Conservation (phyloP, 2,113 vertebrate species). For the Aspidoscelis tigris region DNA sequence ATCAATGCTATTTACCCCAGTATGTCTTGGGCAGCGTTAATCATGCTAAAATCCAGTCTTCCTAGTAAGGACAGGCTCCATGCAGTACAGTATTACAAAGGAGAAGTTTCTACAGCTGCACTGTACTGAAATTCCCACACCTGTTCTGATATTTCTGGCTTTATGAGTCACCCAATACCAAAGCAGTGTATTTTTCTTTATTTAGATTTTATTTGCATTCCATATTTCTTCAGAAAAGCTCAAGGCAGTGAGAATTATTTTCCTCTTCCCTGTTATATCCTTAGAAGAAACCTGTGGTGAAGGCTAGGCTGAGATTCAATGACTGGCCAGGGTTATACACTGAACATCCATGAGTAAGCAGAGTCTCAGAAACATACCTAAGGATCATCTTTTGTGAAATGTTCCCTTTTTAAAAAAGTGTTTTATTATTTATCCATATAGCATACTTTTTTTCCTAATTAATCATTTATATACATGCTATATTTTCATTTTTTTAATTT, state of each 20-base stretch:
- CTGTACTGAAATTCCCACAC: conserved; percentile 56
- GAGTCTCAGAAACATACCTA: neutral
- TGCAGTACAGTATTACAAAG: conserved; percentile 59
- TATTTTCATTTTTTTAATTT: neutral
- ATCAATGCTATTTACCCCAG: conserved; percentile 48
- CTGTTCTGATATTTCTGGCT: conserved; percentile 47
- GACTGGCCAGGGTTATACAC: too few species aligned
- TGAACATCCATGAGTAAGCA: too few species aligned
- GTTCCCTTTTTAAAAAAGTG: neutral
- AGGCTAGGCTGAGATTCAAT: too few species aligned
- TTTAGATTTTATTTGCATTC: too few species aligned
- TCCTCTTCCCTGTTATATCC: too few species aligned
- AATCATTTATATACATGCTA: neutral
- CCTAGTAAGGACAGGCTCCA: conserved; percentile 35
- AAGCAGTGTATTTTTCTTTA: neutral
- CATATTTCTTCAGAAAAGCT: too few species aligned
- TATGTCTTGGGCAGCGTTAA: conserved; percentile 64
- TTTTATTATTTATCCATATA: neutral
- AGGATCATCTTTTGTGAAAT: neutral
- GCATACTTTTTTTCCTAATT: neutral
- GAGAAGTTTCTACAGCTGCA: neutral
- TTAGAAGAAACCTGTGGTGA: too few species aligned
- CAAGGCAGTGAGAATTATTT: too few species aligned
- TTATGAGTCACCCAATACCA: conserved; percentile 8
- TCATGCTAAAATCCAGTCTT: conserved; percentile 70